Conservation (phyloP, 2,113 vertebrate species). For the Epinephelus moara region DNA sequence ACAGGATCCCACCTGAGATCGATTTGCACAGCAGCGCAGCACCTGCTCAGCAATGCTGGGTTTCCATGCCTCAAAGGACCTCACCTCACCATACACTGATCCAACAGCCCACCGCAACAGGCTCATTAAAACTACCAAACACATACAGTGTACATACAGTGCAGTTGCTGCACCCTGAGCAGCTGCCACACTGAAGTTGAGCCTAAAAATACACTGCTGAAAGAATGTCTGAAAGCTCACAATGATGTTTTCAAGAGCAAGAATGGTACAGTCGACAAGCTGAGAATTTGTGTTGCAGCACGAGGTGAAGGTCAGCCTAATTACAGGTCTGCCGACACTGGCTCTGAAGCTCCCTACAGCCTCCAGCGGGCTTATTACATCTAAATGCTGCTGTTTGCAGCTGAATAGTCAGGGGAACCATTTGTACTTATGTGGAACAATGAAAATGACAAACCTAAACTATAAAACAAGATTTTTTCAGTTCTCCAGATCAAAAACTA, state of each 20-base stretch:
- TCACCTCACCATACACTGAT: constrained; percentile 29
- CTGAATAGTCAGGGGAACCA: constrained; percentile 23
- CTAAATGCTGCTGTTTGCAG: constrained; percentile 28
- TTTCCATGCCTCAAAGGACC: constrained; percentile 26
- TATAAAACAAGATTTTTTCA: background rate
- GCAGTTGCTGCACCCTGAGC: background rate
- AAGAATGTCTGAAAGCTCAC: constrained; percentile 10
- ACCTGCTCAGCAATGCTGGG: constrained; percentile 32
- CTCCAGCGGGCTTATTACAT: constrained; percentile 22
- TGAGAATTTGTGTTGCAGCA: constrained; percentile 26
- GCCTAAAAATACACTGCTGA: background rate
- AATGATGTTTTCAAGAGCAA: constrained; percentile 17
- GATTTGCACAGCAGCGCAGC: background rate
- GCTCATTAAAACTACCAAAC: constrained; percentile 51
- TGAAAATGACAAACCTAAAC: constrained; percentile 14
- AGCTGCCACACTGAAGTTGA: background rate
- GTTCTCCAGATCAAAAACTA: background rate
- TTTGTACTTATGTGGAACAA: constrained; percentile 12
- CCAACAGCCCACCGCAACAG: constrained; percentile 25
- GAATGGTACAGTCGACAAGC: constrained; percentile 22
- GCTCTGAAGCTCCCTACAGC: constrained; percentile 11
- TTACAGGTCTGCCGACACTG: constrained; percentile 22
- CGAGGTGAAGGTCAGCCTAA: constrained; percentile 52
- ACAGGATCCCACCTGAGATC: constrained; percentile 33
- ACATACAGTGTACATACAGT: background rate